Evolutionary conservation across 2,797 vertebrate genomes (phyloP), one percentile per base, ranked within the genome.

Genomic region (Anolis apletophallus): DNA sequence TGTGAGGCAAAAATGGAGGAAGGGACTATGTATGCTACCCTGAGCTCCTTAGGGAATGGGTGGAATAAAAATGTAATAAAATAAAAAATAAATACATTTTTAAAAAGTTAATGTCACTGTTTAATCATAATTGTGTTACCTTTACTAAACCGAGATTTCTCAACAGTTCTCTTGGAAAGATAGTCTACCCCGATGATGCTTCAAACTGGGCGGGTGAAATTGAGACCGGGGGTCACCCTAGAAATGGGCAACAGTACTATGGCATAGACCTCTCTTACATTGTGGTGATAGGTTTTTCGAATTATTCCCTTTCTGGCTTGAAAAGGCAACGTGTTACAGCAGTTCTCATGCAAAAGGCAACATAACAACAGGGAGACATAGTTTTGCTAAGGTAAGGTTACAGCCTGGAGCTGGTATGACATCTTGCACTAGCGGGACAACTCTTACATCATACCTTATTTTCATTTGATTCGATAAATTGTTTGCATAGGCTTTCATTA

Each of bases 51-150:
- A 17, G 67, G 54, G 75, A 67, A 85, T 69, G 34, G 32, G 76
- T 78, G 75, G 36, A 85, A 85, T 85, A 68, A 69, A 36, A 77
- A 84, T 77, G 50, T 68, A 68, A 84, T 55, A 54, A 69, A 34
- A 69, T 26, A 54, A 72, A 26, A 29, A 80, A 67, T 61, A 80
- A 80, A 84, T 36, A 26, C 46, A 29, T 68, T 84, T 84, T 84
- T 36, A 16, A 36, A 82, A 80, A 3, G 36, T 17, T 36, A 36
- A 54, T 54, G 46, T 77, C n/a, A 40, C 26, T 77, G 46, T 54
- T 67, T 77, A 61, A 76, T 21, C 2, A 14, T 52, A 34, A 67
- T 19, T 29, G 46, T n/a, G 7, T 46, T 40, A 73, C 40, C 8
- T 73, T 73, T 46, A 23, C 71, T 40, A 9, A 73, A 16, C 71